A percentile compares a stretch with the other conserved stretches of the same genome.
Conservation (phyloP, 2,113 vertebrate genomes). For the Leptodactylus fuscus region DNA sequence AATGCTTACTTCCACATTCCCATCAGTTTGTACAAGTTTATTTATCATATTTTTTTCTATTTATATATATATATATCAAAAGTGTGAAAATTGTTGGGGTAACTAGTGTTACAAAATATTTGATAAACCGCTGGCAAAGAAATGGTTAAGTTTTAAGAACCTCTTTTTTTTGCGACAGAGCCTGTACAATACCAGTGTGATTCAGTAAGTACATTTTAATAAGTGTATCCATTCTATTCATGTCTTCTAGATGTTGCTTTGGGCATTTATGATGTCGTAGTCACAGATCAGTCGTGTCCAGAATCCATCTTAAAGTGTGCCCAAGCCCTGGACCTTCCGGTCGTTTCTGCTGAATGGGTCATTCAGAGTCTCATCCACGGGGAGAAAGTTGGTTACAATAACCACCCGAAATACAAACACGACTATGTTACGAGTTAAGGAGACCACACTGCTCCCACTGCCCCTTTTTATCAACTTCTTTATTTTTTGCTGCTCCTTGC, state of each 20-base stretch:
- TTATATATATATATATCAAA: too few species aligned
- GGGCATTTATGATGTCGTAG: constrained; percentile 86
- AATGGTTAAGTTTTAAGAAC: too few species aligned
- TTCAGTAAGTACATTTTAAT: neutral
- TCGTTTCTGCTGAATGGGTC: constrained; percentile 93
- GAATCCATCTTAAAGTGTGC: constrained; percentile 79
- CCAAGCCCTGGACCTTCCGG: constrained; percentile 80
- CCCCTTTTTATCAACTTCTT: constrained; percentile 50
- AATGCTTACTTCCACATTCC: too few species aligned
- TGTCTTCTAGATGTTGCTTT: constrained; percentile 80
- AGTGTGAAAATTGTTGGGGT: too few species aligned
- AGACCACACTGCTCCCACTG: neutral
- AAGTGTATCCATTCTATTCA: neutral
- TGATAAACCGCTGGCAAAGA: too few species aligned
- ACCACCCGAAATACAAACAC: constrained; percentile 85
- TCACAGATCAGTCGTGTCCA: constrained; percentile 85
- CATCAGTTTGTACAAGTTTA: too few species aligned
- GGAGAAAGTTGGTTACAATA: constrained; percentile 80
- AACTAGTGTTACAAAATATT: too few species aligned
- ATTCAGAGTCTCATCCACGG: constrained; percentile 93
- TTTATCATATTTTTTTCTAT: too few species aligned
- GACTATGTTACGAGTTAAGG: constrained; percentile 73
- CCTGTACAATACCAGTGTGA: neutral
- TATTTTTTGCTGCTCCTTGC: constrained; percentile 64
- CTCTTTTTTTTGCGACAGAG: too few species aligned